phyloP scores from a whole-genome alignment of 2,797 vertebrate genomes.

The Dermochelys coriacea region DNA sequence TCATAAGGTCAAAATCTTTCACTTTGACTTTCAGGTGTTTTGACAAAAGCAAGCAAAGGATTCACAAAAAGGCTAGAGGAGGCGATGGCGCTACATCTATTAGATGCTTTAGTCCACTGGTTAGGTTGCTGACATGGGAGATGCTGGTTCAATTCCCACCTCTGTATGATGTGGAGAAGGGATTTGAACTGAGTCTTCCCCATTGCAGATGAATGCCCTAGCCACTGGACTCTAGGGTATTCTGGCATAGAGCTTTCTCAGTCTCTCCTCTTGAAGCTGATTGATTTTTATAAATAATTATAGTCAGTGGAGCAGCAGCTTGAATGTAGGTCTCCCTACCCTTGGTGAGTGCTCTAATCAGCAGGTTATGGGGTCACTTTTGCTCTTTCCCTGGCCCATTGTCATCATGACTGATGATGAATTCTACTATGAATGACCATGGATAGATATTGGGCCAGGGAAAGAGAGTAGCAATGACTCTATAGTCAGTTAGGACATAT shows the following conservation, averaged over 20 bases:
- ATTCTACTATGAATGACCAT: neutral
- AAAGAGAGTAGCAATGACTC: neutral
- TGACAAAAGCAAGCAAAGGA: neutral
- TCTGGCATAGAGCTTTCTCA: neutral
- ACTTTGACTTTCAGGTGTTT: neutral
- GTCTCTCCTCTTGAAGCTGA: neutral
- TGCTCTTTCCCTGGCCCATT: neutral
- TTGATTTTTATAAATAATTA: neutral
- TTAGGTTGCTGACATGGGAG: neutral
- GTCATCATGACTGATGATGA: neutral
- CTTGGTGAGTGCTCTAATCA: neutral
- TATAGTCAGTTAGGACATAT: neutral
- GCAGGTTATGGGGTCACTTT: neutral
- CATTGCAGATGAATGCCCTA: neutral
- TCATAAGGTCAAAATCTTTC: neutral
- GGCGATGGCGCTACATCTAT: neutral
- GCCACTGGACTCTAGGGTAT: neutral
- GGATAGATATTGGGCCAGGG: neutral
- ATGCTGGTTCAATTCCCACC: neutral
- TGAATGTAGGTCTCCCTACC: neutral
- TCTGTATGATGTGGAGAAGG: neutral
- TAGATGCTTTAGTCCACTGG: neutral
- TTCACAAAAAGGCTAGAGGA: neutral
- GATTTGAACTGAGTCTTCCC: too few species aligned
- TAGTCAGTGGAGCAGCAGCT: neutral